These are phyloP conservation scores for Cynopterus sphinx DNA, from an alignment of 2,797 vertebrate genomes.

Conservation along the genomic window DNA sequence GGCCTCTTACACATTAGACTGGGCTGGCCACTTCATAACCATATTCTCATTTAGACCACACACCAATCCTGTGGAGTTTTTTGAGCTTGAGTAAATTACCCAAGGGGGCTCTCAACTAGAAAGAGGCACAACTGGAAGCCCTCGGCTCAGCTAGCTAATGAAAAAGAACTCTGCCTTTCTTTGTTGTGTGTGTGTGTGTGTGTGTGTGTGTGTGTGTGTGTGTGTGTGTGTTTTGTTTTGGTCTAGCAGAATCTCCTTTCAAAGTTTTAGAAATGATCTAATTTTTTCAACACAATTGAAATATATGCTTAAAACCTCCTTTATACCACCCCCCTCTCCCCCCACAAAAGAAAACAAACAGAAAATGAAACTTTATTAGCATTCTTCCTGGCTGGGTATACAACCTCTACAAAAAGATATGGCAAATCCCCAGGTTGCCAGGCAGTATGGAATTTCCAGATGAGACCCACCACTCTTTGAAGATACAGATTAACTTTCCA, in stretches of 20 bases:
- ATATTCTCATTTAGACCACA: not conserved
- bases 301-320: not conserved
- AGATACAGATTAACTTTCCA: not conserved
- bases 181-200: too few relatives aligned
- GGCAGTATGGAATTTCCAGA: not conserved
- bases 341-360: not conserved
- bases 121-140: not conserved
- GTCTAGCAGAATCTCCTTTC: not conserved
- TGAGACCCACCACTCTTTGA: not conserved
- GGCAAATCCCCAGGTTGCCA: not conserved
- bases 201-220: too few relatives aligned
- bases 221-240: not conserved
- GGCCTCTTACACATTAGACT: not conserved
- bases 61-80: not conserved
- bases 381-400: not conserved
- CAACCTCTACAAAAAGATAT: not conserved
- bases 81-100: not conserved
- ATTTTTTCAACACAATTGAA: not conserved
- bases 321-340: too few relatives aligned
- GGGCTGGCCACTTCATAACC: not conserved
- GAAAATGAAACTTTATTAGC: conserved; percentile 19
- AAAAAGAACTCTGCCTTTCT: not conserved
- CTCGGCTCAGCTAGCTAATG: not conserved
- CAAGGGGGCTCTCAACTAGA: not conserved
- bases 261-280: not conserved